Evolutionary conservation across 92 coral and sea anemone species (phyloP), one percentile per base, ranked within the genome.

Genomic region (Ricordea florida): DNA sequence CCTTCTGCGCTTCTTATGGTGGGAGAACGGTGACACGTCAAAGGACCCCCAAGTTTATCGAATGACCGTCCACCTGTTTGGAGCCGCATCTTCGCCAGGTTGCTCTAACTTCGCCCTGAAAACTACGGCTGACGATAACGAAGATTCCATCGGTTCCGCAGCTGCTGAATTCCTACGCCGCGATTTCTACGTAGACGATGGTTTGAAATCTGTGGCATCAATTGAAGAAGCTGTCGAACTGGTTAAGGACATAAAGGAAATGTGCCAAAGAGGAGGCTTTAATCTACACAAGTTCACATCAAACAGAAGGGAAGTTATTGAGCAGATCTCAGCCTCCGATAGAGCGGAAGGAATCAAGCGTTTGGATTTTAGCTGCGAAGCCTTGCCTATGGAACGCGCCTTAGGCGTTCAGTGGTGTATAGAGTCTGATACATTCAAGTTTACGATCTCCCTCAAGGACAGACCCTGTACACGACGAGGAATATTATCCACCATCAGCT

Each of bases 41-140:
- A 68, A 38, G 20, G 69, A 78, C 28, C 85, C 76, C 9, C 4
- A 27, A 15, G 81, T 61, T 31, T 62, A 81, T 40, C 41, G 75
- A 22, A 69, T 78, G 83, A 57, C 80, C 13, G 85, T 78, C 0
- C 92, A 76, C 70, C 29, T 82, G 38, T 82, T 87, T 27, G 85
- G 78, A 5, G 89, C 92, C 4, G 57, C 88, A 0, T 86, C 80
- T 1, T 81, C 87, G 5, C 85, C 85, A 0, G 76, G 92, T 1
- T 82, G 88, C 29, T 74, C 88, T 6, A 87, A 87, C 49, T 87
- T 66, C 25, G 85, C 72, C 2, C 55, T 87, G 17, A 87, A 87
- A 24, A 7, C 85, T 5, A 48, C 85, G 0, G 85, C 82, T 0
- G 57, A 82, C 17, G 88, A 87, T 23, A 4, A 31, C 26, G 81